These are phyloP conservation scores for Brienomyrus brachyistius DNA, from an alignment of 2,113 vertebrate species.

Conservation along the genomic window DNA sequence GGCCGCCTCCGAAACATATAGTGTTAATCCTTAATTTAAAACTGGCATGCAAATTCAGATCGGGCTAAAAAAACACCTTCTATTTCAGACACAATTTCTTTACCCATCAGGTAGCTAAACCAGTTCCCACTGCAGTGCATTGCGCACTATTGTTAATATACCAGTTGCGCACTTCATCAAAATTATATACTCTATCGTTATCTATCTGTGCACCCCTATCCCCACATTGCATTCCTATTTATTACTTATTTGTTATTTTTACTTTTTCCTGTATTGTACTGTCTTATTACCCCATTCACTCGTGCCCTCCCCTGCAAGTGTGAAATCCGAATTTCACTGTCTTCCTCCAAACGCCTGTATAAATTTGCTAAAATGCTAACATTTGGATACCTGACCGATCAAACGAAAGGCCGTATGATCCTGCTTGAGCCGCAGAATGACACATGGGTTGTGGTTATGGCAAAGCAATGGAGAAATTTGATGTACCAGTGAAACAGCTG, in stretches of 20 bases:
- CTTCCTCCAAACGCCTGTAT: background rate
- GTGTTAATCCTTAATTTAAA: background rate
- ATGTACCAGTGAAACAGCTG: constrained; percentile 1
- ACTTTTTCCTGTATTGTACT: background rate
- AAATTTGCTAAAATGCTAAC: background rate
- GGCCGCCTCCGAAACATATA: background rate
- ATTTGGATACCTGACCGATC: background rate
- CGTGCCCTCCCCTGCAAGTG: background rate
- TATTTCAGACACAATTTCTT: background rate
- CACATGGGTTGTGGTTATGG: background rate
- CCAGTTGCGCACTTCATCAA: background rate
- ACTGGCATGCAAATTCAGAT: background rate
- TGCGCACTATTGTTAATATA: background rate
- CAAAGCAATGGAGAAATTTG: background rate
- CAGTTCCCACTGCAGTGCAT: background rate
- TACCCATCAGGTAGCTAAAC: background rate
- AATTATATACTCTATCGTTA: background rate
- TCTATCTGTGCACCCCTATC: background rate
- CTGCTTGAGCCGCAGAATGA: background rate
- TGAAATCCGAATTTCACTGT: background rate
- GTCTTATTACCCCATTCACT: background rate
- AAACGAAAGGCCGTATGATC: background rate
- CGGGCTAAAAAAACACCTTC: background rate
- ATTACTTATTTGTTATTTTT: background rate
- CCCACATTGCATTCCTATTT: background rate